Evolutionary conservation across 2,888 invertebrate genomes (phyloP).

Genomic region (Conus canariensis): DNA sequence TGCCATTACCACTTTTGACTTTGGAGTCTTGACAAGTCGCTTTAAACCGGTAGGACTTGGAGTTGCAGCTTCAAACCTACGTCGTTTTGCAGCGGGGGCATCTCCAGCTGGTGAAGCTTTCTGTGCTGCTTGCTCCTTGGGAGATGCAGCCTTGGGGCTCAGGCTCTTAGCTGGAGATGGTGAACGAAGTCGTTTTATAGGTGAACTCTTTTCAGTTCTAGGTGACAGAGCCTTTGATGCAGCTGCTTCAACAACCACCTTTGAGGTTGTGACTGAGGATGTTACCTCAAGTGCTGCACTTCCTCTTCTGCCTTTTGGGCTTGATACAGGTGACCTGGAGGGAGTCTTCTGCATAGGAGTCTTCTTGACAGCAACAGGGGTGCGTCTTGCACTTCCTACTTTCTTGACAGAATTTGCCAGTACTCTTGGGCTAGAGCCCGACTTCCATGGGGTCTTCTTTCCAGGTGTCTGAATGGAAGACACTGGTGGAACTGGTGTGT

Average conservation of each 20-base stretch:
- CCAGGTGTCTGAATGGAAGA: conserved; percentile 18
- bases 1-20: conserved; percentile 24
- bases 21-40: conserved; percentile 48
- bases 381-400: background rate
- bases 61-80: conserved; percentile 26
- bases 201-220: background rate
- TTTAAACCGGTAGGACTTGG: conserved; percentile 46
- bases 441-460: background rate
- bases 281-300: background rate
- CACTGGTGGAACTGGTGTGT: background rate
- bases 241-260: background rate
- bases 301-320: background rate
- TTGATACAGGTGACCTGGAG: background rate
- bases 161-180: conserved; percentile 31
- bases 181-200: background rate
- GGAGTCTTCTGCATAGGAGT: background rate
- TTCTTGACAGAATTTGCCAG: background rate
- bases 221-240: background rate
- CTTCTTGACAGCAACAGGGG: conserved; percentile 32
- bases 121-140: conserved; percentile 28
- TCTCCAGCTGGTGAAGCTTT: conserved; percentile 14
- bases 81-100: conserved; percentile 30
- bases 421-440: background rate
- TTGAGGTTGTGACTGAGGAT: background rate
- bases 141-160: conserved; percentile 35